phyloP scores from a whole-genome alignment of 2,888 invertebrate species.

The Trissoscelio sp. region DNA sequence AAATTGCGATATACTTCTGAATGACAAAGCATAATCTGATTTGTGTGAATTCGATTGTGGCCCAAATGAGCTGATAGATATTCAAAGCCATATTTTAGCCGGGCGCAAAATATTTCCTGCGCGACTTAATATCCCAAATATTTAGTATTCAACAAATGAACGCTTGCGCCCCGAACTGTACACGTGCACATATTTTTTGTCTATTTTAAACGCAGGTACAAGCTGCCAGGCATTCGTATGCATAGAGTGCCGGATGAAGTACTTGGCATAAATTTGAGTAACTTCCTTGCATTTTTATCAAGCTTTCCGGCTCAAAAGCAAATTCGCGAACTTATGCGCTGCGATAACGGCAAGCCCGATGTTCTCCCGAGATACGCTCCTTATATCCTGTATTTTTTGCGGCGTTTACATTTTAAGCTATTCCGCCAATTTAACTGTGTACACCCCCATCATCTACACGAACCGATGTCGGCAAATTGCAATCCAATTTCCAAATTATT shows the following conservation, averaged over 20 bases:
- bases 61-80: slow-evolving; percentile 22
- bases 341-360: slow-evolving; percentile 51
- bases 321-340: slow-evolving; percentile 58
- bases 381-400: slow-evolving; percentile 35
- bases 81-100: slow-evolving; percentile 26
- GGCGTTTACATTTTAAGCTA: slow-evolving; percentile 29
- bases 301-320: slow-evolving; percentile 63
- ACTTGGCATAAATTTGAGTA: slow-evolving; percentile 68
- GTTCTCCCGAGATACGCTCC: slow-evolving; percentile 41
- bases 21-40: slow-evolving; percentile 7
- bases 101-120: slow-evolving; percentile 24
- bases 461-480: neutral
- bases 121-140: slow-evolving; percentile 25
- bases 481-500: neutral
- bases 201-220: slow-evolving; percentile 61
- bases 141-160: slow-evolving; percentile 58
- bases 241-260: slow-evolving; percentile 64
- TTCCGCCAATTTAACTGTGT: neutral
- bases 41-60: neutral
- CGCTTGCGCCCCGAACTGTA: slow-evolving; percentile 20
- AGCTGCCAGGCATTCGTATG: slow-evolving; percentile 61
- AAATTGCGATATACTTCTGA: neutral
- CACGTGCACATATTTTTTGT: slow-evolving; percentile 56
- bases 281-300: slow-evolving; percentile 69
- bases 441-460: neutral